Conservation (phyloP, 1,140 invertebrate species). For the Laupala kohalensis region DNA sequence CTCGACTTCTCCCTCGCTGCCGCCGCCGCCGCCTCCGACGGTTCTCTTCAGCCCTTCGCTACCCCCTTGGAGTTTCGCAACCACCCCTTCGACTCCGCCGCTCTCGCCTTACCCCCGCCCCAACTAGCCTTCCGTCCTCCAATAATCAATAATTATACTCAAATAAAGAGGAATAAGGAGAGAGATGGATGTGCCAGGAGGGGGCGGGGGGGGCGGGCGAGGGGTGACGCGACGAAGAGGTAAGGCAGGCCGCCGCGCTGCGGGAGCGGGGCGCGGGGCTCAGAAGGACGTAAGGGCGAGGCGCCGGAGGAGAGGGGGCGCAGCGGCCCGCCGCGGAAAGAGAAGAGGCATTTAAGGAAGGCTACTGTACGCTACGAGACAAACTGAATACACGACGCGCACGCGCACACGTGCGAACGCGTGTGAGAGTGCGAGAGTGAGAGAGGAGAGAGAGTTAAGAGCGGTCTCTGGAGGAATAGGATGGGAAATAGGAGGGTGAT, state of each 20-base stretch:
- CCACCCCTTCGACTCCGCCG: constrained; percentile 2
- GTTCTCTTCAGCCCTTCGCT: too few relatives aligned
- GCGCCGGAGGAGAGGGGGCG: not conserved
- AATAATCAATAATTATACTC: constrained; percentile 16
- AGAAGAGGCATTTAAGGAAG: not conserved
- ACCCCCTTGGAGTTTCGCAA: too few relatives aligned
- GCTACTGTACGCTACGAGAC: not conserved
- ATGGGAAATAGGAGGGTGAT: not conserved
- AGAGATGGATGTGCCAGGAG: constrained; percentile 12
- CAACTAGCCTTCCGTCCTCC: constrained; percentile 12
- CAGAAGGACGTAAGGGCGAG: constrained; percentile 6
- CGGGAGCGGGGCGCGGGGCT: not conserved
- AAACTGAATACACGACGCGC: constrained; percentile 5
- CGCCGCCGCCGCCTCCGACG: not conserved
- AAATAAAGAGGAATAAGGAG: constrained; percentile 16
- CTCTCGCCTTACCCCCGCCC: not conserved
- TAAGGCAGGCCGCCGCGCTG: not conserved
- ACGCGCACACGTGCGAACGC: not conserved
- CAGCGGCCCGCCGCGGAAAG: too few relatives aligned
- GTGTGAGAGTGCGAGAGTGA: not conserved
- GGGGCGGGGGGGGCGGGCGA: constrained; percentile 1
- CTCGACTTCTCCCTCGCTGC: not conserved
- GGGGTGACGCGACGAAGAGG: constrained; percentile 1
- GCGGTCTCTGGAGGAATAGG: too few relatives aligned
- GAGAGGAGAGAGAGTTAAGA: not conserved